Conservation (phyloP, 2,888 invertebrate genomes). For the Campoletis raptor region DNA sequence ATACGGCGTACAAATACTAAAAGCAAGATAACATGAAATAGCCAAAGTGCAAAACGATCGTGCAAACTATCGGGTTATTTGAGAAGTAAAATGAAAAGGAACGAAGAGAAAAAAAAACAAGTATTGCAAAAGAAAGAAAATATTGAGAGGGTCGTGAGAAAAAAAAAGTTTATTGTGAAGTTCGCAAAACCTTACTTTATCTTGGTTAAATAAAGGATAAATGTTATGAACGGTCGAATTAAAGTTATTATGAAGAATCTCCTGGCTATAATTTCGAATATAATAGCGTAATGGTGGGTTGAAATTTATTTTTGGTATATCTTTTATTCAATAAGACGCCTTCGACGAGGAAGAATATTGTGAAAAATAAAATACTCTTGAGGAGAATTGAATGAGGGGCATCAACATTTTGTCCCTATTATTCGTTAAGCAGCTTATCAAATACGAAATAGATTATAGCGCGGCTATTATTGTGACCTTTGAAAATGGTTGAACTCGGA, state of each 20-base stretch:
- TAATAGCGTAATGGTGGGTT: slow-evolving; percentile 26
- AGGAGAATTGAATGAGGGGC: slow-evolving; percentile 3
- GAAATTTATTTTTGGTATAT: neutral
- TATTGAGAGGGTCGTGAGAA: slow-evolving; percentile 13
- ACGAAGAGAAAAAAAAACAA: neutral
- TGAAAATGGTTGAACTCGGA: neutral
- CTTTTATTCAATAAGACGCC: neutral
- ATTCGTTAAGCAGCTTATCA: neutral
- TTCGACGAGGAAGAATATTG: neutral
- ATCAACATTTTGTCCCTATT: neutral
- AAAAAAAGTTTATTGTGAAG: neutral
- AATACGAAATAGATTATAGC: neutral
- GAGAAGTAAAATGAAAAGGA: slow-evolving; percentile 44
- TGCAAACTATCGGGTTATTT: slow-evolving; percentile 35
- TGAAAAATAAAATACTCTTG: neutral
- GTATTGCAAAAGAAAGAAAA: slow-evolving; percentile 14
- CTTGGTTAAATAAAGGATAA: neutral
- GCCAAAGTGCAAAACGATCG: slow-evolving; percentile 53
- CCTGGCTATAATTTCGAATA: slow-evolving; percentile 31
- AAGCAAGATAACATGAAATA: slow-evolving; percentile 41
- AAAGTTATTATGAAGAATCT: slow-evolving; percentile 39
- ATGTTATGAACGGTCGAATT: slow-evolving; percentile 36
- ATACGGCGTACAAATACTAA: slow-evolving; percentile 9
- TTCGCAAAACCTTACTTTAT: slow-evolving; percentile 18
- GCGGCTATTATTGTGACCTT: neutral